Conservation (phyloP, 1,140 invertebrate species). For the Psix sp. region DNA sequence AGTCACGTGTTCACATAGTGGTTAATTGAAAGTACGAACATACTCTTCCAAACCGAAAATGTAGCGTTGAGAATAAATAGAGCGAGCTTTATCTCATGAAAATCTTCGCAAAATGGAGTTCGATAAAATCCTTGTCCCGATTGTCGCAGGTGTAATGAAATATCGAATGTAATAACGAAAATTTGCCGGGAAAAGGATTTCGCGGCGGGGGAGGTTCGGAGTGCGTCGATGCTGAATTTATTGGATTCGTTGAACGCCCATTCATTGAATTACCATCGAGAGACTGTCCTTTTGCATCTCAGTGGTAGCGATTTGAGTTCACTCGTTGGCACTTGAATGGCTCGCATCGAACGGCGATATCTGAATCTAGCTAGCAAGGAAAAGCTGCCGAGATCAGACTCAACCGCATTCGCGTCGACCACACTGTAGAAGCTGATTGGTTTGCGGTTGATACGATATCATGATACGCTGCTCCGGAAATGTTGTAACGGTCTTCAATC, state of each 20-base stretch:
- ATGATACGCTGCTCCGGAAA: conserved; percentile 51
- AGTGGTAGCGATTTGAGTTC: conserved; percentile 37
- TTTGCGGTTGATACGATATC: conserved; percentile 60
- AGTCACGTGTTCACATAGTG: too few species aligned
- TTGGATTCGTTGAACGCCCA: conserved; percentile 35
- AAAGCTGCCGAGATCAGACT: conserved; percentile 55
- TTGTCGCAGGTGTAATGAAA: conserved; percentile 26
- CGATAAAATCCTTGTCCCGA: conserved; percentile 15
- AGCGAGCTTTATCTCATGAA: too few species aligned
- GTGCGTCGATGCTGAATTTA: conserved; percentile 16
- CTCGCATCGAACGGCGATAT: conserved; percentile 47
- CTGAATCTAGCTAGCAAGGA: conserved; percentile 52
- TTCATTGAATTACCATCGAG: conserved; percentile 46
- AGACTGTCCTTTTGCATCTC: conserved; percentile 51
- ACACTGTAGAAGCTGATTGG: conserved; percentile 54
- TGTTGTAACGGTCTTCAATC: conserved; percentile 40
- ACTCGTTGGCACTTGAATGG: conserved; percentile 50
- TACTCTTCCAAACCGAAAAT: too few species aligned
- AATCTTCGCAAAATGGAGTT: conserved; percentile 10
- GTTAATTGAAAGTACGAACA: too few species aligned
- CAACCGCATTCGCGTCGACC: conserved; percentile 54
- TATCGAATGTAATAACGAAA: conserved; percentile 34
- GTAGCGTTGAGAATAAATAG: too few species aligned
- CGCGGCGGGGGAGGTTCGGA: background rate
- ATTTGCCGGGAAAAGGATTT: conserved; percentile 17